Conservation (phyloP, 2,888 invertebrate species). For the Ypsolopha sequella region DNA sequence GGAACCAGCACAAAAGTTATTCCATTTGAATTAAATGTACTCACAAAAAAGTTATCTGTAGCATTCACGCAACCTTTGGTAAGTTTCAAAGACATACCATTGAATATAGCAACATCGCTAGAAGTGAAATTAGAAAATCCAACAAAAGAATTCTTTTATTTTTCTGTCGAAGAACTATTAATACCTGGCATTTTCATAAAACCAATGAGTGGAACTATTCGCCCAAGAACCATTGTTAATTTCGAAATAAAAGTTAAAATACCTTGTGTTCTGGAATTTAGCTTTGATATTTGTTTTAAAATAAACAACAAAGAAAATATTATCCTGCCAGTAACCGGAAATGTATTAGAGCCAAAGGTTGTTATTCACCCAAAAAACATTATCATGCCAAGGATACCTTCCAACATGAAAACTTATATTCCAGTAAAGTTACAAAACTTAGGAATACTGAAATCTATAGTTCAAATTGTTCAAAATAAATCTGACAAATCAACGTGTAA, state of each 20-base stretch:
- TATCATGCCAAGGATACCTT: constrained; percentile 58
- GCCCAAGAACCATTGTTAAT: constrained; percentile 56
- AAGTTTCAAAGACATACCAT: constrained; percentile 47
- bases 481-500: constrained; percentile 29
- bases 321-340: constrained; percentile 49
- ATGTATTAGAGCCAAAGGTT: constrained; percentile 61
- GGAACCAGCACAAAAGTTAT: too few relatives aligned
- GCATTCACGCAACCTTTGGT: constrained; percentile 46
- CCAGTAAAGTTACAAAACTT: constrained; percentile 50
- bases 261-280: constrained; percentile 47
- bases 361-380: constrained; percentile 58
- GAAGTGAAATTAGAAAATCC: constrained; percentile 64
- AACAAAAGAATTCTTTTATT: constrained; percentile 61
- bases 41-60: constrained; percentile 48
- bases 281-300: constrained; percentile 43
- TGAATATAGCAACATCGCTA: constrained; percentile 46
- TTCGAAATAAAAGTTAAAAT: constrained; percentile 55
- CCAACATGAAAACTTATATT: constrained; percentile 42
- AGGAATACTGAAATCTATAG: constrained; percentile 28
- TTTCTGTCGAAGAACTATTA: constrained; percentile 59
- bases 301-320: constrained; percentile 58
- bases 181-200: constrained; percentile 56
- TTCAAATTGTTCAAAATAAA: constrained; percentile 38
- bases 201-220: constrained; percentile 62
- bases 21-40: constrained; percentile 40